Evolutionary conservation across 2,113 vertebrate species (phyloP).

Genomic region (Willisornis vidua): DNA sequence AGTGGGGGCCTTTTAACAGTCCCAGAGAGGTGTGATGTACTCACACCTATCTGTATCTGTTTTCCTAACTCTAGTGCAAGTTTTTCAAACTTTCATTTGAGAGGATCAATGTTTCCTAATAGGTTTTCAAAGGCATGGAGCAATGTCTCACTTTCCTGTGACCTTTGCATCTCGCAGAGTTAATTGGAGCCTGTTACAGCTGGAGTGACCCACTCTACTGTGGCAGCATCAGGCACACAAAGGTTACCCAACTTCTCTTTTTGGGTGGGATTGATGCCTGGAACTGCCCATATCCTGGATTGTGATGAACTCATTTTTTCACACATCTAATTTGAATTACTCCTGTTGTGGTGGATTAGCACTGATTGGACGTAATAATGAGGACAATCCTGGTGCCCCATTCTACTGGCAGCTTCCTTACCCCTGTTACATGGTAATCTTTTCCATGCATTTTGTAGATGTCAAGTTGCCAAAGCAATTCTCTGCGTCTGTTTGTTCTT

Average conservation of each 20-base stretch:
- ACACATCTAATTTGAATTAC: background rate
- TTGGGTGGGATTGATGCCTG: background rate
- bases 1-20: background rate
- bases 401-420: background rate
- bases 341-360: background rate
- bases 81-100: conserved; percentile 31
- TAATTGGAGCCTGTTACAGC: conserved; percentile 18
- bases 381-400: background rate
- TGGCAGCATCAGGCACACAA: background rate
- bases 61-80: conserved; percentile 2
- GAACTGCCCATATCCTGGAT: background rate
- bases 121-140: conserved; percentile 23
- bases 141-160: background rate
- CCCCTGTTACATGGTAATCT: background rate
- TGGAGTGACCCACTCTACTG: background rate
- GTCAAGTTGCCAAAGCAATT: background rate
- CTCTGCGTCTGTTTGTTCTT: background rate
- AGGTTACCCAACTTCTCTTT: background rate
- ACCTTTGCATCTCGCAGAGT: background rate
- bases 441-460: background rate
- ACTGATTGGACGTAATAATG: background rate
- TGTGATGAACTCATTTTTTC: background rate
- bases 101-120: conserved; percentile 7
- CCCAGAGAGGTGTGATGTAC: background rate
- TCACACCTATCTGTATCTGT: background rate